Percentiles rank a stretch among this genome's conserved stretches.
Conservation (phyloP, 2,113 vertebrate species). For the Nothobranchius kuhntae region DNA sequence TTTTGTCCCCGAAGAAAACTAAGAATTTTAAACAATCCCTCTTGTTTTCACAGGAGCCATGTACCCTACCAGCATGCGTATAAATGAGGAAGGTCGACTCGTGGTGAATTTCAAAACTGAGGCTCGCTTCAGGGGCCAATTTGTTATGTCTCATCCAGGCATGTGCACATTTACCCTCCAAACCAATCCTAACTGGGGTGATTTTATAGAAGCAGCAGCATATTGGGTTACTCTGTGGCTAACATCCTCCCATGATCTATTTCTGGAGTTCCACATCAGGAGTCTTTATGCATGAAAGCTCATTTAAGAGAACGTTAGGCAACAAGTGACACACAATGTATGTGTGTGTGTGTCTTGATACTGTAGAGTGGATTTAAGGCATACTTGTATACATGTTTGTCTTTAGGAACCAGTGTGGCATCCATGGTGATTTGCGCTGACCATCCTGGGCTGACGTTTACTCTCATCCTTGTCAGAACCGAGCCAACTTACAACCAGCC, state of each 20-base stretch:
- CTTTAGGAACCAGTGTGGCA: slow-evolving; percentile 73
- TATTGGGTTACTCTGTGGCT: slow-evolving; percentile 52
- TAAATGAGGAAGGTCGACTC: slow-evolving; percentile 78
- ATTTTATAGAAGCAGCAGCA: slow-evolving; percentile 36
- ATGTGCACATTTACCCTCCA: slow-evolving; percentile 27
- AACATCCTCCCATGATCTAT: slow-evolving; percentile 60
- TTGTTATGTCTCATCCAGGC: slow-evolving; percentile 84
- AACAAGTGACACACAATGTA: slow-evolving; percentile 33
- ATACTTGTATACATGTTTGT: slow-evolving; percentile 5
- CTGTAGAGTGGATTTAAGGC: slow-evolving; percentile 5
- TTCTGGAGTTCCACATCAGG: slow-evolving; percentile 57
- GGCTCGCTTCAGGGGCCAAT: slow-evolving; percentile 77
- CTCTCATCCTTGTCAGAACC: slow-evolving; percentile 73
- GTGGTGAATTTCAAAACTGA: slow-evolving; percentile 81
- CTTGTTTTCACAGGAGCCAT: slow-evolving; percentile 71
- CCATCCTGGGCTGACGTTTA: slow-evolving; percentile 80
- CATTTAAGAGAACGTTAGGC: slow-evolving; percentile 62
- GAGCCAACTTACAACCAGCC: slow-evolving; percentile 82
- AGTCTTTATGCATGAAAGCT: slow-evolving; percentile 60
- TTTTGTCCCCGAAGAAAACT: neutral
- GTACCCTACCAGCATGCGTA: slow-evolving; percentile 80
- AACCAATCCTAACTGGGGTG: slow-evolving; percentile 17
- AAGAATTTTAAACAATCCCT: neutral
- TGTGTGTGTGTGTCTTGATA: neutral
- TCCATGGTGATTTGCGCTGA: slow-evolving; percentile 82